phyloP scores from a whole-genome alignment of 2,113 vertebrate species.

The Callithrix jacchus region DNA sequence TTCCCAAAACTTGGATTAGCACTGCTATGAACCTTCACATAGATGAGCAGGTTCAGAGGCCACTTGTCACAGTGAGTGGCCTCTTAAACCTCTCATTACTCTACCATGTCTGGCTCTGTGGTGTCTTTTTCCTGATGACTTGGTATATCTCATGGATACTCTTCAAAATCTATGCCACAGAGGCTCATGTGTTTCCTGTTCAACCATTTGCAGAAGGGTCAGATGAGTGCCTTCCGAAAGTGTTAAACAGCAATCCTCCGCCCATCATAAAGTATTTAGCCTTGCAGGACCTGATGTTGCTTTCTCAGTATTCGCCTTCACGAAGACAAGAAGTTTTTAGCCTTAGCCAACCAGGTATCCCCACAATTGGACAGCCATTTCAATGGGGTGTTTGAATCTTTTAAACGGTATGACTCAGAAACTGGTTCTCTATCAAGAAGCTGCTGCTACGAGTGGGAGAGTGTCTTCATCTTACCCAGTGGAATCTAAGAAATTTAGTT shows the following conservation, averaged over 20 bases:
- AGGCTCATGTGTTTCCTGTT: slow-evolving; percentile 93
- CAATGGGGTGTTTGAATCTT: slow-evolving; percentile 91
- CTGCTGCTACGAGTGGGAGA: slow-evolving; percentile 92
- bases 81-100: slow-evolving; percentile 92
- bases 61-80: slow-evolving; percentile 91
- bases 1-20: too few species aligned
- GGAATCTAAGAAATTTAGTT: slow-evolving; percentile 76
- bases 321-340: slow-evolving; percentile 94
- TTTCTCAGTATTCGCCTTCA: slow-evolving; percentile 93
- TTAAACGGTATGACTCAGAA: slow-evolving; percentile 92
- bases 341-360: slow-evolving; percentile 98
- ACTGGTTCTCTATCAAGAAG: slow-evolving; percentile 91
- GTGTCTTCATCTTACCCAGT: slow-evolving; percentile 81
- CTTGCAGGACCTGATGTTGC: slow-evolving; percentile 94
- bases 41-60: slow-evolving; percentile 76
- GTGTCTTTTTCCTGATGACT: slow-evolving; percentile 91
- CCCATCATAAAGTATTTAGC: slow-evolving; percentile 95
- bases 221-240: slow-evolving; percentile 92
- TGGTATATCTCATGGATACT: slow-evolving; percentile 94
- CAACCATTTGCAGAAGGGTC: slow-evolving; percentile 93
- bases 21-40: too few species aligned
- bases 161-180: slow-evolving; percentile 94
- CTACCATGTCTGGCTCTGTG: slow-evolving; percentile 93
- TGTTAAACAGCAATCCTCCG: slow-evolving; percentile 88
- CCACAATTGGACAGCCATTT: slow-evolving; percentile 95